Base-by-base conservation (phyloP, 2,797 vertebrate species). In the Helicolenus hilgendorfi region DNA sequence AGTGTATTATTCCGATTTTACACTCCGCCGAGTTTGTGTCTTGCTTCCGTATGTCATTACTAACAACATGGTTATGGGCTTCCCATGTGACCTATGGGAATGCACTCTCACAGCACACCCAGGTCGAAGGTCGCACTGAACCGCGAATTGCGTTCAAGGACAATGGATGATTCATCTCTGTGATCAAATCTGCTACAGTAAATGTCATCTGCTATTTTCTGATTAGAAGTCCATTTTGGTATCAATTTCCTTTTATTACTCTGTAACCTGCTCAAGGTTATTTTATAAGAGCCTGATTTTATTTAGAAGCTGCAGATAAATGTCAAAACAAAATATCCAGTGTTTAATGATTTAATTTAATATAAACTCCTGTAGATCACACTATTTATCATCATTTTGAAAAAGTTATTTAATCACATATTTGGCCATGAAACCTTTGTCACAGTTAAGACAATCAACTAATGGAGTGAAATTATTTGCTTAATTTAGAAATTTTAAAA, bases 161-260 rank as follows among this genome's bases (percentile, higher is more conserved):
- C 86, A 67, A 76, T 24, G 31, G 68, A 85, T 81, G 83, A 90
- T 91, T 93, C 70, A 84, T 91, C 68, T 70, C 31, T 63, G 20
- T n/a, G 62, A 87, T 91, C 62, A 87, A 71, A 89, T 86, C 65
- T 22, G 4, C 36, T 0, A 18, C 58, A 83, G 65, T 84, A 85
- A 90, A 89, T 85, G 72, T 84, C 80, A 82, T 64, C 18, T 59
- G 31, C 79, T 87, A 15, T 73, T 88, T 72, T 91, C 79, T 84
- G 63, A 90, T 89, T 87, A 65, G 79, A 76, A 77, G 74, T 88
- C 84, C 78, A 85, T 92, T 92, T 92, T 81, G 72, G 81, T 80
- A 79, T 91, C 68, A 76, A 36, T 94, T 89, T 90, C 15, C 77
- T 24, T 92, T 93, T 93, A 92, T 92, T 85, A 71, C 59, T 49